Percentiles rank a stretch among this genome's conserved stretches.
Conservation (phyloP, 2,888 invertebrate species). For the Drosophila trichaetosa region DNA sequence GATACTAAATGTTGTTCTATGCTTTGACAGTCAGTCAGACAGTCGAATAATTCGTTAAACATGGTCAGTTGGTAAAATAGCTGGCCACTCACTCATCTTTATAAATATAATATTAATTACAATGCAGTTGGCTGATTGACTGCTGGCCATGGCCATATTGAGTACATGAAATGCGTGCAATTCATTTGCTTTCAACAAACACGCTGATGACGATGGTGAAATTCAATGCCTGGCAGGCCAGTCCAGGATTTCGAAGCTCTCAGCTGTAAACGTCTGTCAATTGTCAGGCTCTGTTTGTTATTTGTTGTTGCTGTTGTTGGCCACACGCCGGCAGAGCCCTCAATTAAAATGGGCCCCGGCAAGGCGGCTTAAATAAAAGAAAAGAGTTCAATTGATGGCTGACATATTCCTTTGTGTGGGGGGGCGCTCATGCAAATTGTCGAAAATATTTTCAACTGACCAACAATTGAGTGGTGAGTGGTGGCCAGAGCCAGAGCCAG, state of each 20-base stretch:
- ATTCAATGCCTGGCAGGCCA: conserved; percentile 59
- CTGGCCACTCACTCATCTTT: conserved; percentile 18
- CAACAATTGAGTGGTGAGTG: conserved; percentile 70
- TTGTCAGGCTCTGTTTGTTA: conserved; percentile 54
- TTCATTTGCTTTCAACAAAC: conserved; percentile 55
- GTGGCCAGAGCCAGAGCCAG: conserved; percentile 8
- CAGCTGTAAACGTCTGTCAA: conserved; percentile 59
- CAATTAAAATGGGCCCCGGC: conserved; percentile 74
- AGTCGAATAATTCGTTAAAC: not conserved
- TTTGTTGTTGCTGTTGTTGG: conserved; percentile 48
- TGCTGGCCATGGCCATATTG: conserved; percentile 30
- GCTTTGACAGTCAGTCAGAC: not conserved
- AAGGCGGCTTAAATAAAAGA: conserved; percentile 47
- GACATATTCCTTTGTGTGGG: conserved; percentile 75
- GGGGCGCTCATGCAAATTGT: conserved; percentile 74
- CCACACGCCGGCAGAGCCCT: conserved; percentile 73
- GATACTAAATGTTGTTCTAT: not conserved
- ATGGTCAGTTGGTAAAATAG: not conserved
- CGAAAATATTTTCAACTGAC: conserved; percentile 80
- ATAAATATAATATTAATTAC: conserved; percentile 74
- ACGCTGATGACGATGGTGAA: conserved; percentile 54
- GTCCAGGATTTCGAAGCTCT: conserved; percentile 24
- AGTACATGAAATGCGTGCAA: conserved; percentile 43
- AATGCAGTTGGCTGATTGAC: conserved; percentile 25
- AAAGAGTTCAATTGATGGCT: conserved; percentile 81